Evolutionary conservation across 2,113 vertebrate genomes (phyloP), one percentile per base, ranked within the genome.

Genomic region (Dromaius novaehollandiae): DNA sequence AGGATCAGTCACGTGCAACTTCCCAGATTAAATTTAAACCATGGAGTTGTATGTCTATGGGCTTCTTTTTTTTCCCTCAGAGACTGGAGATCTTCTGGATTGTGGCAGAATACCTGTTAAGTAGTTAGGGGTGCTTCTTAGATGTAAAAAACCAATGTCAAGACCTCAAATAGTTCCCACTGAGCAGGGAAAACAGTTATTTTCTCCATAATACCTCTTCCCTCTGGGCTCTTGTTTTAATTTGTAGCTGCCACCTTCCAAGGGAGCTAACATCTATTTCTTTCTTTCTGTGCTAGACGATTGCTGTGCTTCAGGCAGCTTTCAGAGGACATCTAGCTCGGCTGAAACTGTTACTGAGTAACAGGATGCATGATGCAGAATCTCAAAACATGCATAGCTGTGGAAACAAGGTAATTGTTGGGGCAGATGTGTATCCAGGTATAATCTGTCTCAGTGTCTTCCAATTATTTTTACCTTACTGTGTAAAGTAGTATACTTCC

Each of bases 281-380:
- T 63, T 89, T 94, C 50, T 69, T 65, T 53, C 79, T 58, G 16
- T 89, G 69, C 58, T 79, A 99, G 99, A 98, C 96, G 30, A 89
- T 97, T 5, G 91, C 96, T 16, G 68, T 96, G 88, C 96, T 99
- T 84, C 99, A 99, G 97, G 98, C 99, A 22, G 98, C 97, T 64
- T 96, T 99, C 91, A 98, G 98, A 95, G 99, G 98, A 55, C 99
- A 99, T 81, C 95, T 98, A 58, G 86, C 97, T 38, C 98, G 98
- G 90, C 93, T 97, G 40, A 97, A 97, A 9, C 97, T 97, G 51
- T 95, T 99, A 56, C 36, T 86, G n/a, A 79, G n/a, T 36, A 13
- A 40, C 2, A 13, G 44, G 25, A 56, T 32, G 4, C 40, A 13
- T 32, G 71, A 36, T 40, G 38, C 64, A 34, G 63, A 93, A 16